Base-by-base conservation (phyloP, 2,113 vertebrate species). In the Corythornis madagascariensis region DNA sequence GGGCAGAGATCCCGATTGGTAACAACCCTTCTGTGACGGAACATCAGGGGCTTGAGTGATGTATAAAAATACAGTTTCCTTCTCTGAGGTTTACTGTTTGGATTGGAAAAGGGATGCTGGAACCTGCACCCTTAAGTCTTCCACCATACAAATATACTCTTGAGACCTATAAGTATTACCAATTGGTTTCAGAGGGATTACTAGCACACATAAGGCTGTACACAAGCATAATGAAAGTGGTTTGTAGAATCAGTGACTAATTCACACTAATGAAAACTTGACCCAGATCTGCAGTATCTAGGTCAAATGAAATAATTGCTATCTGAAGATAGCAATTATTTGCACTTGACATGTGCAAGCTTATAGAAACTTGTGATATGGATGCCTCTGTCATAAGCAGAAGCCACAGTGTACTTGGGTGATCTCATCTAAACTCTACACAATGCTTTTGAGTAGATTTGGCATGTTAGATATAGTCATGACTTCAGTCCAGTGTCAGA, bases 261-360 rank as follows among this genome's bases (percentile, higher is more conserved):
- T 48, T 91, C 66, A 61, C 38, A 19, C 56, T 90, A 88, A 94
- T 88, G 88, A 88, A 93, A 95, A 81, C 48, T 45, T 81, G 93
- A 86, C 76, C 83, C 69, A 83, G 72, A 91, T 83, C 43, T 74
- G 13, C 1, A 0, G 16, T 56, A 92, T 92, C 50, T 85, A 50
- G 89, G 87, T 65, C 67, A 88, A 73, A 91, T 63, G 56, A 63
- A 89, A 83, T n/a, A 89, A 77, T 38, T 92, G 28, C 33, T 67
- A 4, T 63, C 50, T 60, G 75, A 88, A 76, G 13, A 31, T n/a
- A n/a, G n/a, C n/a, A n/a, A n/a, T n/a, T n/a, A n/a, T n/a, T n/a
- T n/a, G n/a, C n/a, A n/a, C n/a, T 69, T 10, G 4, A n/a, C 43
- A 35, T 2, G 8, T 10, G 28, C 2, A 35, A 82, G 16, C 19